phyloP scores from a whole-genome alignment of 2,888 invertebrate species.

The Zygogramma bicolorata region DNA sequence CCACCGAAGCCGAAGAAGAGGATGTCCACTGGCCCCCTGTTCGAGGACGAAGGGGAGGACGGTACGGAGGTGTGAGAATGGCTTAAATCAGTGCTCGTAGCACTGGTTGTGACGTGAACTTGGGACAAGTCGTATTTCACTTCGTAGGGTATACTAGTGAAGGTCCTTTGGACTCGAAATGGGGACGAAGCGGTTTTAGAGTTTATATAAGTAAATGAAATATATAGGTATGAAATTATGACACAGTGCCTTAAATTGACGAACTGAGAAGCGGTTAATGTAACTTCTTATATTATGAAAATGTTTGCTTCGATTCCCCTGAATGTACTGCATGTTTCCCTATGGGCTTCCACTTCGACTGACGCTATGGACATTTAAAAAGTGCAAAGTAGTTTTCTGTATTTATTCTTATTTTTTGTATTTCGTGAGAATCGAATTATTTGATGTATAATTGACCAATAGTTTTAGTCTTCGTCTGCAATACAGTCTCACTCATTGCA shows the following conservation, averaged over 20 bases:
- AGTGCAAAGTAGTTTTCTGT: slow-evolving; percentile 39
- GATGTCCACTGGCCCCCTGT: slow-evolving; percentile 77
- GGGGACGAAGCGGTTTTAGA: slow-evolving; percentile 24
- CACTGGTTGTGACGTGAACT: slow-evolving; percentile 56
- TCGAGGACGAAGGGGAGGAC: slow-evolving; percentile 90
- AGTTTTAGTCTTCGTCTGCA: neutral
- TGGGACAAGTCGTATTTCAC: slow-evolving; percentile 53
- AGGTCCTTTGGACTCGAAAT: slow-evolving; percentile 18
- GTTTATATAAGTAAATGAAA: neutral
- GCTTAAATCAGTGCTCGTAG: slow-evolving; percentile 64
- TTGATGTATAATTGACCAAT: slow-evolving; percentile 6
- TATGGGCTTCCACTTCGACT: slow-evolving; percentile 56
- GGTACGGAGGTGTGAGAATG: slow-evolving; percentile 86
- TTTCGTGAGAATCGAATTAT: neutral
- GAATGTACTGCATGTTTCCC: slow-evolving; percentile 52
- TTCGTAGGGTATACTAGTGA: neutral
- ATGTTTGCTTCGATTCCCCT: slow-evolving; percentile 45
- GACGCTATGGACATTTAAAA: slow-evolving; percentile 43
- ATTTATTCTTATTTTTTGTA: slow-evolving; percentile 37
- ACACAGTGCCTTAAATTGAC: slow-evolving; percentile 47
- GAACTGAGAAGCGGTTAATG: slow-evolving; percentile 28
- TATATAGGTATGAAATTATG: slow-evolving; percentile 17
- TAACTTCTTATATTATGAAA: slow-evolving; percentile 35
- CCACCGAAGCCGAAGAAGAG: slow-evolving; percentile 88
- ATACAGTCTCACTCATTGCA: neutral